These are phyloP conservation scores for Paralichthys olivaceus DNA, from an alignment of 2,113 vertebrate species.

Conservation along the genomic window DNA sequence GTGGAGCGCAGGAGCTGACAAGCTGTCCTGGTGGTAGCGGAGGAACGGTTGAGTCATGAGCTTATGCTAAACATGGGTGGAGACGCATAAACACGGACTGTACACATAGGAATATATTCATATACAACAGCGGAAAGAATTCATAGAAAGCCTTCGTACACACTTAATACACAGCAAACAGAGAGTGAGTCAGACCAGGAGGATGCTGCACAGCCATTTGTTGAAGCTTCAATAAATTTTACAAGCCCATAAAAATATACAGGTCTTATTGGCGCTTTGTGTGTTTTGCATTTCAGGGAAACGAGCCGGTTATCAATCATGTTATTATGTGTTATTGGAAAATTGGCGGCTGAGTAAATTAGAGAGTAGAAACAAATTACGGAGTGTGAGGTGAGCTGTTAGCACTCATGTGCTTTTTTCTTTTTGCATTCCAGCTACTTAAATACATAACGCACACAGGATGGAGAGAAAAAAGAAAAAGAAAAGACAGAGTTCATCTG, in stretches of 20 bases:
- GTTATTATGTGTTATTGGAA: conserved; percentile 46
- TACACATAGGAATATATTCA: conserved; percentile 73
- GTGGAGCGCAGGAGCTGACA: conserved; percentile 51
- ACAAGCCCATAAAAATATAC: conserved; percentile 7
- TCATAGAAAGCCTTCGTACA: conserved; percentile 40
- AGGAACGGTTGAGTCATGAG: conserved; percentile 74
- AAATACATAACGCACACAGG: conserved; percentile 14
- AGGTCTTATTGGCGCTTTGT: not conserved
- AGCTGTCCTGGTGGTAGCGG: conserved; percentile 47
- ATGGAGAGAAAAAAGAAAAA: not conserved
- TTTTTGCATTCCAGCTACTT: conserved; percentile 12
- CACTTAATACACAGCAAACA: conserved; percentile 32
- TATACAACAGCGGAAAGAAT: conserved; percentile 32
- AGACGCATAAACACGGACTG: conserved; percentile 69
- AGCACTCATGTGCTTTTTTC: conserved; percentile 25
- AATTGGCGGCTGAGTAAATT: conserved; percentile 35
- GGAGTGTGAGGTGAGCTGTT: conserved; percentile 24
- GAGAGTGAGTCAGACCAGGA: conserved; percentile 26
- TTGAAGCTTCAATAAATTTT: conserved; percentile 2
- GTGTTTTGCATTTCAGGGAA: conserved; percentile 27
- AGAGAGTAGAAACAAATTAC: conserved; percentile 47
- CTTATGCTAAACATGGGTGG: conserved; percentile 77
- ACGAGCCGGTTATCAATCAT: conserved; percentile 52
- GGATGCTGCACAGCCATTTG: conserved; percentile 14
- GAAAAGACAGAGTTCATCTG: conserved; percentile 11